Conservation (phyloP, 2,888 invertebrate genomes). For the Melinaea marsaeus region DNA sequence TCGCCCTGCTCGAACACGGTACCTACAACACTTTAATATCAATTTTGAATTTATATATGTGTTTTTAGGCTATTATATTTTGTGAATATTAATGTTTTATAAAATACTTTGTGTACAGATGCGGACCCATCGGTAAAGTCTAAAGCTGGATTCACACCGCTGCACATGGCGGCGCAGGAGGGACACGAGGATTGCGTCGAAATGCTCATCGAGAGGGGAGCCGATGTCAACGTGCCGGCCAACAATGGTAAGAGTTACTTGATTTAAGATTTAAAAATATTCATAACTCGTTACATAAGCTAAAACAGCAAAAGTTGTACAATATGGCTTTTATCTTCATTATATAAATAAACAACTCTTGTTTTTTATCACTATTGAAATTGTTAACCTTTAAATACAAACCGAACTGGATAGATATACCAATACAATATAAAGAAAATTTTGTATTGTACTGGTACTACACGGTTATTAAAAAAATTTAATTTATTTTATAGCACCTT, state of each 20-base stretch:
- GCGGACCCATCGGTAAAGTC: slow-evolving; percentile 95
- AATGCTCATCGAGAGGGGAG: slow-evolving; percentile 92
- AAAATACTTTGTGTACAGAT: slow-evolving; percentile 41
- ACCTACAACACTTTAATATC: slow-evolving; percentile 34
- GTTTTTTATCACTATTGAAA: too few species aligned
- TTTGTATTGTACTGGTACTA: too few species aligned
- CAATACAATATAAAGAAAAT: too few species aligned
- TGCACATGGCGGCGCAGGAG: slow-evolving; percentile 96
- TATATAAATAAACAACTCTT: too few species aligned
- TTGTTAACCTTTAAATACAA: too few species aligned
- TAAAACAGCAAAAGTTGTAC: not conserved
- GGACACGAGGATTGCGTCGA: slow-evolving; percentile 97
- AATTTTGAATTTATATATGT: not conserved
- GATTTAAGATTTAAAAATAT: not conserved
- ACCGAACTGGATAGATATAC: too few species aligned
- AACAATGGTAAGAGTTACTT: slow-evolving; percentile 79
- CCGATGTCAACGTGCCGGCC: slow-evolving; percentile 89
- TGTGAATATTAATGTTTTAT: not conserved
- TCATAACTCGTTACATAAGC: not conserved
- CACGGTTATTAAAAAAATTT: too few species aligned
- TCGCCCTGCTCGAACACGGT: slow-evolving; percentile 93
- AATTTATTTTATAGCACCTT: too few species aligned
- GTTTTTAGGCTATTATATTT: not conserved
- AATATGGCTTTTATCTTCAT: not conserved
- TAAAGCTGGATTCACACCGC: slow-evolving; percentile 96